These are phyloP conservation scores for Caenorhabditis imperialis DNA, from an alignment of 2,888 invertebrate species.

Conservation along the genomic window DNA sequence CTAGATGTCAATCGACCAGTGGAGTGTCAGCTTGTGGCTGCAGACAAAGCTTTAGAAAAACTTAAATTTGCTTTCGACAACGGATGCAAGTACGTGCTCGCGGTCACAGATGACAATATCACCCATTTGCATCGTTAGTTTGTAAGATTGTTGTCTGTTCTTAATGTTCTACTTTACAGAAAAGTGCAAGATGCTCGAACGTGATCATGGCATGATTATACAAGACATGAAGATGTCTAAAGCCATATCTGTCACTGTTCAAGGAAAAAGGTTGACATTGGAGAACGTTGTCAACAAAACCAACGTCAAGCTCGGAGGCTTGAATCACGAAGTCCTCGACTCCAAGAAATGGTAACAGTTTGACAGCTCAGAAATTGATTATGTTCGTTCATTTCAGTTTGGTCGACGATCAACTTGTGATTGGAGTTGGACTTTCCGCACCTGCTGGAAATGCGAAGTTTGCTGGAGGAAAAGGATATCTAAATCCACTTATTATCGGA, in stretches of 20 bases:
- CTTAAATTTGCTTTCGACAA: slow-evolving; percentile 1
- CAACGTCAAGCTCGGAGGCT: slow-evolving; percentile 68
- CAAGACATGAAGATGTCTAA: slow-evolving; percentile 33
- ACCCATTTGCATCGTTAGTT: slow-evolving; percentile 32
- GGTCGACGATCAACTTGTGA: slow-evolving; percentile 17
- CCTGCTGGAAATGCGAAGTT: slow-evolving; percentile 1
- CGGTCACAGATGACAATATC: slow-evolving; percentile 41
- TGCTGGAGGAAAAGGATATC: neutral
- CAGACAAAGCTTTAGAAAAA: neutral
- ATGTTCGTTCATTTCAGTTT: slow-evolving; percentile 2
- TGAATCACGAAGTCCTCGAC: slow-evolving; percentile 57
- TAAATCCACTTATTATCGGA: slow-evolving; percentile 7
- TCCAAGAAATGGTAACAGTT: neutral
- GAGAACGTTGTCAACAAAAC: slow-evolving; percentile 70
- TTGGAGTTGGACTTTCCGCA: slow-evolving; percentile 19
- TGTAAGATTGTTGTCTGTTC: neutral
- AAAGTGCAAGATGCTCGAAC: slow-evolving; percentile 23
- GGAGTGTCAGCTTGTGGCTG: neutral
- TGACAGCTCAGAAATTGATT: neutral
- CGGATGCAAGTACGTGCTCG: slow-evolving; percentile 18
- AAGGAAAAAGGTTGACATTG: slow-evolving; percentile 56
- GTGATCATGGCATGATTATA: slow-evolving; percentile 2
- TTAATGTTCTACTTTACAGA: slow-evolving; percentile 10
- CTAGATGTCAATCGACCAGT: neutral
- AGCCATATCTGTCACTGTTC: slow-evolving; percentile 19